Conservation (phyloP, 2,888 invertebrate species). For the Callyntrura guangdongensis region DNA sequence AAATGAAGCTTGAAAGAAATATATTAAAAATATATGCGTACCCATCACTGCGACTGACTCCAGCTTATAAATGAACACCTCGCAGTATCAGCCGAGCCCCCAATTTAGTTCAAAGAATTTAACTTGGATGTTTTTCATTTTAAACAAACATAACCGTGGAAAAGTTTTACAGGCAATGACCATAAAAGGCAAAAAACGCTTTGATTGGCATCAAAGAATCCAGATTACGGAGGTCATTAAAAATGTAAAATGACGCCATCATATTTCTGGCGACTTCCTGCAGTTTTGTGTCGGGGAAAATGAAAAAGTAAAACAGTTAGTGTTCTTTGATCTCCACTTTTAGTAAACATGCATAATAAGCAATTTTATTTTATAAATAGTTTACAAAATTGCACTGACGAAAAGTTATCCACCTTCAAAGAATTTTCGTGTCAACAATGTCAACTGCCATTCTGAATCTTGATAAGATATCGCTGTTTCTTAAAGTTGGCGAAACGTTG, state of each 20-base stretch:
- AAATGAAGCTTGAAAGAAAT: neutral
- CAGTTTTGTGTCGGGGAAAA: neutral
- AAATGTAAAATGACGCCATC: neutral
- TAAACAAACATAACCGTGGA: neutral
- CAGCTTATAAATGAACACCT: no score
- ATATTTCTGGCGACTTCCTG: neutral
- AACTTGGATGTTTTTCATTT: neutral
- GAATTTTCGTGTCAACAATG: constrained; percentile 25
- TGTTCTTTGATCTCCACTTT: neutral
- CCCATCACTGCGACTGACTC: no score
- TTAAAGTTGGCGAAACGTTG: constrained; percentile 23
- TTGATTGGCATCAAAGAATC: neutral
- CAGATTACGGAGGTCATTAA: neutral
- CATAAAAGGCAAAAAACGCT: neutral
- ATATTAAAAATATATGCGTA: no score
- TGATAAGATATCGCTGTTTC: neutral
- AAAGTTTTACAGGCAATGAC: no score
- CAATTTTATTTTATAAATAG: neutral
- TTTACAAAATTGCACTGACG: neutral
- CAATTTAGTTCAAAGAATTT: neutral
- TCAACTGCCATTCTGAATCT: constrained; percentile 13
- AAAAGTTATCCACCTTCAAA: constrained; percentile 20
- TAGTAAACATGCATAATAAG: neutral
- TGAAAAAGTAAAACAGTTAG: neutral
- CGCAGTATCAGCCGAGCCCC: no score